Evolutionary conservation across 1,140 invertebrate genomes (phyloP).

Genomic region (Anastrepha obliqua): DNA sequence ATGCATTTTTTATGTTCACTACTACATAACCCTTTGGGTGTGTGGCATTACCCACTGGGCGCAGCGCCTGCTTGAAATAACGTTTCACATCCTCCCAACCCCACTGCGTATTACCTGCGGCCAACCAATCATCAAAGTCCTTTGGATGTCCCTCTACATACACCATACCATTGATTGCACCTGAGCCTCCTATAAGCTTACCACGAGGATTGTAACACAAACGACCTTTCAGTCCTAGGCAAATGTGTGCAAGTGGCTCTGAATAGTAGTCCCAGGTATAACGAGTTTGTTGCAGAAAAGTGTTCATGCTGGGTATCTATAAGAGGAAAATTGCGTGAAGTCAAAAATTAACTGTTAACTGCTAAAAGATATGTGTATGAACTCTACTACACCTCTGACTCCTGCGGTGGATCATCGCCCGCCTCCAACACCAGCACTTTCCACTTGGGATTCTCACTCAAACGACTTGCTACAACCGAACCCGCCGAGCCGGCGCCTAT

Average conservation of each 20-base stretch:
- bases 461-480: slow-evolving; percentile 77
- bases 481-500: slow-evolving; percentile 83
- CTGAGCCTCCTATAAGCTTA: slow-evolving; percentile 84
- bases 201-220: slow-evolving; percentile 82
- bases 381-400: slow-evolving; percentile 74
- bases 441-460: slow-evolving; percentile 76
- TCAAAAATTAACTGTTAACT: neutral
- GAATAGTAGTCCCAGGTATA: slow-evolving; percentile 83
- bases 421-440: slow-evolving; percentile 80
- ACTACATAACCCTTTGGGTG: slow-evolving; percentile 52
- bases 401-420: slow-evolving; percentile 76
- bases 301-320: slow-evolving; percentile 77
- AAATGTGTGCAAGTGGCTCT: slow-evolving; percentile 77
- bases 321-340: slow-evolving; percentile 39
- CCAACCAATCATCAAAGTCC: slow-evolving; percentile 79
- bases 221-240: slow-evolving; percentile 75
- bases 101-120: slow-evolving; percentile 74
- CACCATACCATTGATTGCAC: slow-evolving; percentile 86
- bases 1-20: slow-evolving; percentile 60
- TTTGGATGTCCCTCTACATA: slow-evolving; percentile 66
- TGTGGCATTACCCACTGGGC: slow-evolving; percentile 39
- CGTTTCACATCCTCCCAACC: slow-evolving; percentile 66
- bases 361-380: neutral
- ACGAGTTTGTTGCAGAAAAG: slow-evolving; percentile 75
- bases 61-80: slow-evolving; percentile 63